Conservation (phyloP, 1,140 invertebrate genomes). For the Drosophila sp. region DNA sequence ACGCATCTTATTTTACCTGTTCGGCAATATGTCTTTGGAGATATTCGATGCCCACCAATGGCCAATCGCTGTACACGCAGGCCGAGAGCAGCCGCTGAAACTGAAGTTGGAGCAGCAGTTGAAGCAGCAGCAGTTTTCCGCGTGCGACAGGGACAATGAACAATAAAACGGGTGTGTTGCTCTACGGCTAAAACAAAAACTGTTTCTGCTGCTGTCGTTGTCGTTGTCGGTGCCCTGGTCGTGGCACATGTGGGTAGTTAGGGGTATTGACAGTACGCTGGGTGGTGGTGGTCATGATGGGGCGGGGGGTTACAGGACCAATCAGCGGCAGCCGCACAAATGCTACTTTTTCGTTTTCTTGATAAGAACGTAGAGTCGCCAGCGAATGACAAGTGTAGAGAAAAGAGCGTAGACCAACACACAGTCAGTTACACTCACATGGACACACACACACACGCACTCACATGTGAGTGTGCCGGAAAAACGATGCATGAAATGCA, state of each 20-base stretch:
- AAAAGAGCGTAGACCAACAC: constrained; percentile 52
- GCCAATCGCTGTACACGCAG: constrained; percentile 12
- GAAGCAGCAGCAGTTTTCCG: constrained; percentile 20
- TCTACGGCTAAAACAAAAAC: constrained; percentile 76
- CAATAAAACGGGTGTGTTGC: constrained; percentile 79
- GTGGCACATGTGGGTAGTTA: constrained; percentile 18
- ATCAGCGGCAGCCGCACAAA: constrained; percentile 70
- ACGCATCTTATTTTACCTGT: no score
- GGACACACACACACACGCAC: constrained; percentile 38
- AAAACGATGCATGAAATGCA: constrained; percentile 45
- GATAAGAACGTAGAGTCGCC: constrained; percentile 62
- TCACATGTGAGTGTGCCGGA: constrained; percentile 23
- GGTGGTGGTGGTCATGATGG: background rate
- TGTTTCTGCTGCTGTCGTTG: constrained; percentile 45
- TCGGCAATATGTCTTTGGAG: background rate
- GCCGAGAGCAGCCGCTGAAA: background rate
- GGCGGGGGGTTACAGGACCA: constrained; percentile 54
- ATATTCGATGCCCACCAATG: constrained; percentile 11
- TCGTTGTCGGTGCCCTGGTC: constrained; percentile 25
- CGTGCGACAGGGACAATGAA: constrained; percentile 34
- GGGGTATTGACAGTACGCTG: constrained; percentile 2
- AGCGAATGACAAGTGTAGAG: constrained; percentile 79
- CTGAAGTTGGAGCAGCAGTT: constrained; percentile 12
- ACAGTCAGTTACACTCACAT: constrained; percentile 29
- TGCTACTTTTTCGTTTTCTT: constrained; percentile 77